phyloP scores from a whole-genome alignment of 2,888 invertebrate species.

The Oxystoma pomonae region DNA sequence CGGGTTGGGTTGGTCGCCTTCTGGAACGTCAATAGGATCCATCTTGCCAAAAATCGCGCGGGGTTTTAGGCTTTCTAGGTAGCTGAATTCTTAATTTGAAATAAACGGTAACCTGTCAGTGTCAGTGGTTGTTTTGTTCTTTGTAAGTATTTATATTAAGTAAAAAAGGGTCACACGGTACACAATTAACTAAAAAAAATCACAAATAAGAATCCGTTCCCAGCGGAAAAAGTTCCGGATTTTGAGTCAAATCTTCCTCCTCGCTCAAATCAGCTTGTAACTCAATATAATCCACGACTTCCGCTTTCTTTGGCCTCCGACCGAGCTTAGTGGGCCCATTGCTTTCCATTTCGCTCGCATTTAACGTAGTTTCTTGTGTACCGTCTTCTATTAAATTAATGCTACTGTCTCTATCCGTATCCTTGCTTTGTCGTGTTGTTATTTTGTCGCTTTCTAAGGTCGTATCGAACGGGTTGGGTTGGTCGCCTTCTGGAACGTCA shows the following conservation, averaged over 20 bases:
- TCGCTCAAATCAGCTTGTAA: conserved; percentile 5
- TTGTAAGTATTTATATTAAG: no score
- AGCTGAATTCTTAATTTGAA: conserved; percentile 22
- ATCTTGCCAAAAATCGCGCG: conserved; percentile 31
- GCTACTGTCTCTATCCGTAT: conserved; percentile 10
- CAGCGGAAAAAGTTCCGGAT: conserved; percentile 30
- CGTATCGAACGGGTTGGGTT: neutral
- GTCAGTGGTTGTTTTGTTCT: no score
- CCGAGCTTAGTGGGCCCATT: neutral
- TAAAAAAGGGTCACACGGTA: no score
- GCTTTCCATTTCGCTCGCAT: conserved; percentile 8
- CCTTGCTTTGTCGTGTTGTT: neutral
- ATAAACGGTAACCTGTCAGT: no score
- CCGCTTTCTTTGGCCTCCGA: conserved; percentile 6
- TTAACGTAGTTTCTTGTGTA: conserved; percentile 14
- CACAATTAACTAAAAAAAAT: conserved; percentile 11
- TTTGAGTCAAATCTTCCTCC: conserved; percentile 26
- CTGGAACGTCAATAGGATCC: conserved; percentile 14
- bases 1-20: neutral
- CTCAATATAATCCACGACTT: conserved; percentile 6
- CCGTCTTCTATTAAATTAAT: conserved; percentile 5
- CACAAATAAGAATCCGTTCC: conserved; percentile 29
- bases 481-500: neutral
- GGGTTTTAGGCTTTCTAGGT: conserved; percentile 29
- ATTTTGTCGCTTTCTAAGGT: neutral